Evolutionary conservation across 2,888 invertebrate genomes (phyloP).

Genomic region (Morpho achilles): DNA sequence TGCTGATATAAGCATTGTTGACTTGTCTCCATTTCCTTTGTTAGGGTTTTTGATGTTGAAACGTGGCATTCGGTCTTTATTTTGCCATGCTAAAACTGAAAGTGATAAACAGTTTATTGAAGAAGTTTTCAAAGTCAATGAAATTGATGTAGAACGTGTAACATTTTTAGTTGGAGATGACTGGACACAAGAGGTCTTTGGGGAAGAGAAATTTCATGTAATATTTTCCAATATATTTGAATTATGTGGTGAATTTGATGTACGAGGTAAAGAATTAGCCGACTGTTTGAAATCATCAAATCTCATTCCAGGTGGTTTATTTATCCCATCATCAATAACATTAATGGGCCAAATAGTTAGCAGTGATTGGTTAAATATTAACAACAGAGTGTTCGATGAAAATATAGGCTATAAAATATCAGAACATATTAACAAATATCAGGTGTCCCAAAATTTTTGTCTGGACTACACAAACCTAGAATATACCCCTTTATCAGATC

Average conservation of each 20-base stretch:
- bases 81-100: conserved; percentile 58
- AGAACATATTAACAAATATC: conserved; percentile 78
- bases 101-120: conserved; percentile 60
- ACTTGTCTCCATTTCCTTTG: conserved; percentile 81
- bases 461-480: conserved; percentile 63
- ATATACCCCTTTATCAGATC: conserved; percentile 57
- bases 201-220: conserved; percentile 65
- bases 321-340: conserved; percentile 73
- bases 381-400: conserved; percentile 76
- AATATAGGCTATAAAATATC: conserved; percentile 79
- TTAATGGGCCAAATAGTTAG: conserved; percentile 79
- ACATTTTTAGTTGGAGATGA: conserved; percentile 53
- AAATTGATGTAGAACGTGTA: conserved; percentile 53
- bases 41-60: conserved; percentile 80
- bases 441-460: conserved; percentile 78
- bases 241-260: conserved; percentile 77
- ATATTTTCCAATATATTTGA: conserved; percentile 77
- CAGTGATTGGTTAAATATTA: conserved; percentile 78
- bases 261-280: conserved; percentile 44
- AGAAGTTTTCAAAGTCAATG: conserved; percentile 59
- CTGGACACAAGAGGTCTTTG: conserved; percentile 44
- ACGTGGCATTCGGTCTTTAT: conserved; percentile 63
- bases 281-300: conserved; percentile 46
- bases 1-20: conserved; percentile 64
- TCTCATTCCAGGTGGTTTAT: conserved; percentile 62